Percentiles rank a stretch among this genome's conserved stretches.
Conservation (phyloP, 1,140 invertebrate genomes). For the Chironomus striatipennis region DNA sequence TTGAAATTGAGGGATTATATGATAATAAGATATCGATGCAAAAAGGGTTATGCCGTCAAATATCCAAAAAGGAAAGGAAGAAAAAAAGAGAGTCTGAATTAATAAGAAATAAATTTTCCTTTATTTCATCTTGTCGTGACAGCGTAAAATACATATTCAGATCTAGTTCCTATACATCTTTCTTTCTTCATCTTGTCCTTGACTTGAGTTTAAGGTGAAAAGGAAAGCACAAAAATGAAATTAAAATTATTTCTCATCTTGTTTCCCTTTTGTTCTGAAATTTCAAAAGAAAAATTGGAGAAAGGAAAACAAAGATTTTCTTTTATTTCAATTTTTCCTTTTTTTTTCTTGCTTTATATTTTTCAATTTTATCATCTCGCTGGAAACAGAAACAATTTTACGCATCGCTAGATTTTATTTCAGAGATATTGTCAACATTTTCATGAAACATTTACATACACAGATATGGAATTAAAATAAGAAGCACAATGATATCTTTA, state of each 20-base stretch:
- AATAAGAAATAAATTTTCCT: constrained; percentile 9
- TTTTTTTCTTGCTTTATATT: no score
- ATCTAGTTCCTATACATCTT: not conserved
- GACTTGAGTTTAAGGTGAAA: not conserved
- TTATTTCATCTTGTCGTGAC: not conserved
- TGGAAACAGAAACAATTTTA: constrained; percentile 21
- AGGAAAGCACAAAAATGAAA: constrained; percentile 6
- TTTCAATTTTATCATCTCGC: constrained; percentile 13
- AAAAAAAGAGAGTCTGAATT: not conserved
- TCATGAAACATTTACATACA: not conserved
- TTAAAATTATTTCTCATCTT: constrained; percentile 4
- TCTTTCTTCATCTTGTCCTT: not conserved
- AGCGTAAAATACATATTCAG: constrained; percentile 2
- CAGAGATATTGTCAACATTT: not conserved
- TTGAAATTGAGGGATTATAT: not conserved
- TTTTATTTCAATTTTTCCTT: no score
- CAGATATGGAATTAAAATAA: not conserved
- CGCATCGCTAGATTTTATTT: constrained; percentile 12
- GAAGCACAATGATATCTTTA: not conserved
- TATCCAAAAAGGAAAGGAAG: not conserved
- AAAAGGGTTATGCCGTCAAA: not conserved
- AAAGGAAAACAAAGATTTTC: not conserved
- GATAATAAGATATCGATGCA: not conserved
- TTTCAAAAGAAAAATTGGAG: constrained; percentile 7
- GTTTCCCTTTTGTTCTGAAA: not conserved